phyloP scores from a whole-genome alignment of 2,113 vertebrate species.

The Oenanthe melanoleuca region DNA sequence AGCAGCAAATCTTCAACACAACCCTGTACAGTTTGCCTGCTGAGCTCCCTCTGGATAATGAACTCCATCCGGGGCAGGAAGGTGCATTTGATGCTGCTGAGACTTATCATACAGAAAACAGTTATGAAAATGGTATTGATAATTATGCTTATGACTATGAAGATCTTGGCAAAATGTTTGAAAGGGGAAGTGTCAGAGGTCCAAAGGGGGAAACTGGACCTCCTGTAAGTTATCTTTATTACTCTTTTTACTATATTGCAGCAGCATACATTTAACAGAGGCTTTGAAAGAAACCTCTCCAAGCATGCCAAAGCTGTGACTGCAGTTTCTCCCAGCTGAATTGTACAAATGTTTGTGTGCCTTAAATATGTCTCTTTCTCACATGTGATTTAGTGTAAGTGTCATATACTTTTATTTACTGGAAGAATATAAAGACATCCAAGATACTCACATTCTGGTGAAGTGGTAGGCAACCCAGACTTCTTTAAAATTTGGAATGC shows the following conservation, averaged over 20 bases:
- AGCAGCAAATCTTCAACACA: conserved; percentile 74
- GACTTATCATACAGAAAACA: conserved; percentile 66
- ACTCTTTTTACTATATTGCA: conserved; percentile 30
- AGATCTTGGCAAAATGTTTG: conserved; percentile 83
- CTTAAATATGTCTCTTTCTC: background rate
- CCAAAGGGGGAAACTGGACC: conserved; percentile 92
- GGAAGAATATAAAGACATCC: background rate
- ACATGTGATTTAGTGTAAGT: conserved; percentile 15
- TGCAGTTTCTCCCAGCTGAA: conserved; percentile 12
- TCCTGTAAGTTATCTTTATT: conserved; percentile 84
- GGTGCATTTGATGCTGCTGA: conserved; percentile 50
- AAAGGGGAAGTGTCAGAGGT: conserved; percentile 83
- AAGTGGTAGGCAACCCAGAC: background rate
- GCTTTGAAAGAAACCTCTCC: background rate
- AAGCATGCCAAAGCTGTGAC: background rate
- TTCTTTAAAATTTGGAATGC: conserved; percentile 28
- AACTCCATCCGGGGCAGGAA: conserved; percentile 72
- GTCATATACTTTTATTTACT: background rate
- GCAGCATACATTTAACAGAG: conserved; percentile 1
- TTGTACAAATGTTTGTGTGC: conserved; percentile 47
- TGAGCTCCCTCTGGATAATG: conserved; percentile 64
- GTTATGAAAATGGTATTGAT: conserved; percentile 77
- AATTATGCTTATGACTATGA: conserved; percentile 88
- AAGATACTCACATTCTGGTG: background rate
- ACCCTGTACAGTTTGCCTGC: conserved; percentile 75